Evolutionary conservation across 2,888 invertebrate species (phyloP), one percentile per base, ranked within the genome.

Genomic region (Stramonita haemastoma): DNA sequence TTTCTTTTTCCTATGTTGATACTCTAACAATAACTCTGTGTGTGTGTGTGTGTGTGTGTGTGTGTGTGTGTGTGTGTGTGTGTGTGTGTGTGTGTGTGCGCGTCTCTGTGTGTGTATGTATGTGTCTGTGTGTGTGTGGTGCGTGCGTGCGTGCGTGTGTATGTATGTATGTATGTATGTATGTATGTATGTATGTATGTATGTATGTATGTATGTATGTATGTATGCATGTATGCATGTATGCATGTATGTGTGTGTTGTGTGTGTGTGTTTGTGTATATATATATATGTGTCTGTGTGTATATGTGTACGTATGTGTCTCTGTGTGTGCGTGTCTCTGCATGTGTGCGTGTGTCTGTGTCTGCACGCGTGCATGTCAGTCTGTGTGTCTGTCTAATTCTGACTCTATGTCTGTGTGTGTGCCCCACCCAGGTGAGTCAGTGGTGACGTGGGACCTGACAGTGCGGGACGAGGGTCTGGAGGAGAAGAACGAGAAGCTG

Each of bases 401-500:
- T n/a, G 73, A 1, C n/a, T n/a, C 2, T 83, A 22, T 83, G 86
- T 60, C 60, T 86, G 57, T 86, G 86, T 86, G 60, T 86, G 86
- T 57, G 86, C 60, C 6, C 0, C n/a, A 26, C 22, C 11, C 83
- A 83, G 83, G 83, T 0, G 92, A 93, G 91, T 91, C 93, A 1
- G 92, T 91, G 73, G 94, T 93, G 6, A 93, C 93, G 0, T 95
- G 95, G 95, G 93, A 94, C 57, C 87, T 96, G 13, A 91, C 92
- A 22, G 93, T 96, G 22, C 90, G 92, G 26, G 93, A 94, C 36
- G 95, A 96, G 90, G 91, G 92, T 2, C 87, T 94, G 60, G 87
- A 93, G 77, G 95, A 96, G 90, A 91, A 90, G 79, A 94, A 94
- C 57, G 95, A 96, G 91, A 95, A 95, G 90, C 92, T 96, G 87